A percentile compares a stretch with the other conserved stretches of the same genome.
phyloP scores from a whole-genome alignment of 1,140 invertebrate genomes.

The Camponotus floridanus region DNA sequence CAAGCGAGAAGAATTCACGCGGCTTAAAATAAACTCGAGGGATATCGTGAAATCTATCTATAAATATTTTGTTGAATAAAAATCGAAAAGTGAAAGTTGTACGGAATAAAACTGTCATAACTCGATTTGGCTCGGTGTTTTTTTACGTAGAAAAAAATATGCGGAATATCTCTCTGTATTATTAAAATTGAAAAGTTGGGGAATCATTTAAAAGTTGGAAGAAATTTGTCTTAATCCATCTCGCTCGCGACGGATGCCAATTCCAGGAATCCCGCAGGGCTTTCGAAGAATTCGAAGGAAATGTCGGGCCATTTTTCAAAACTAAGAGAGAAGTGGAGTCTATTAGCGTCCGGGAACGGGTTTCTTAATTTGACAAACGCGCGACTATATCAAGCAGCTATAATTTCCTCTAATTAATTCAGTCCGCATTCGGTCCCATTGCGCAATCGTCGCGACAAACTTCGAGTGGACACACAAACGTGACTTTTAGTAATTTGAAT shows the following conservation, averaged over 20 bases:
- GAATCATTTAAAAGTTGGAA: too few species aligned
- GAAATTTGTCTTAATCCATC: not conserved
- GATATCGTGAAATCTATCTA: not conserved
- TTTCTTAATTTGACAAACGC: slow-evolving; percentile 30
- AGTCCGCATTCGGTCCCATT: not conserved
- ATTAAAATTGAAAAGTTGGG: too few species aligned
- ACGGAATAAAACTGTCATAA: too few species aligned
- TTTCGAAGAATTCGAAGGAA: not conserved
- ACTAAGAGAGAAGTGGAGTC: not conserved
- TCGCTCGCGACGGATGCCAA: not conserved
- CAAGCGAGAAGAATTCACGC: not conserved
- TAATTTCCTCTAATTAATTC: slow-evolving; percentile 47
- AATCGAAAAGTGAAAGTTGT: not conserved
- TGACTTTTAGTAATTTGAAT: slow-evolving; percentile 17
- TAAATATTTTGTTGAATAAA: slow-evolving; percentile 4
- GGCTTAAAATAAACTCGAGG: slow-evolving; percentile 15
- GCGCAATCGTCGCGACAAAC: slow-evolving; percentile 1
- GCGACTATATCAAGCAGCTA: not conserved
- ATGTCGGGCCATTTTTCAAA: too few species aligned
- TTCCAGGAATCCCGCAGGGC: not conserved
- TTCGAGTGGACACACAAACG: not conserved
- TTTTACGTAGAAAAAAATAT: not conserved
- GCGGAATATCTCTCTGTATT: too few species aligned
- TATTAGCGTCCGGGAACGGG: not conserved
- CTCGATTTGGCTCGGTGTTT: not conserved